Percentiles rank a stretch among this genome's conserved stretches.
phyloP scores from a whole-genome alignment of 2,113 vertebrate species.

The Cygnus atratus region DNA sequence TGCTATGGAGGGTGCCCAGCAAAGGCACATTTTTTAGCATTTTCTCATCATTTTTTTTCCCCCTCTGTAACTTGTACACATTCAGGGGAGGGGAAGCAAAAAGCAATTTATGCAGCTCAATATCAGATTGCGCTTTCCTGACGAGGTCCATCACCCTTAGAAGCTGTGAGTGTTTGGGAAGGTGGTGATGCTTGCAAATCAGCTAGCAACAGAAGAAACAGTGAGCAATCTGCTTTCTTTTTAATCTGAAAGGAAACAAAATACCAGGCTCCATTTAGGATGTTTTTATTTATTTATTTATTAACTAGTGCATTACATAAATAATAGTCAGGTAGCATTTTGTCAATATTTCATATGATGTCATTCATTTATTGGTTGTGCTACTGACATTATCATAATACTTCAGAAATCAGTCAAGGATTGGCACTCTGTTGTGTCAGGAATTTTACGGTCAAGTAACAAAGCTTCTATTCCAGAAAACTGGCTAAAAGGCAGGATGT shows the following conservation, averaged over 20 bases:
- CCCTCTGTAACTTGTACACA: slow-evolving; percentile 6
- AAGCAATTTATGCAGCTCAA: slow-evolving; percentile 45
- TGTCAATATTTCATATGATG: neutral
- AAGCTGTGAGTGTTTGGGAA: slow-evolving; percentile 43
- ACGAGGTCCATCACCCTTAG: slow-evolving; percentile 40
- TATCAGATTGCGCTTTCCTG: slow-evolving; percentile 38
- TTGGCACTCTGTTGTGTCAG: neutral
- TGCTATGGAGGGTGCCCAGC: neutral
- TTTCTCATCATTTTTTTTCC: slow-evolving; percentile 18
- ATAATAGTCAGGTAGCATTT: too few species aligned
- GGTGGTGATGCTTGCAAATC: slow-evolving; percentile 60
- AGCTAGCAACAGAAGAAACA: slow-evolving; percentile 7
- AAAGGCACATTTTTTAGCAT: slow-evolving; percentile 23
- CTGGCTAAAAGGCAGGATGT: neutral
- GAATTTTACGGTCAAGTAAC: neutral
- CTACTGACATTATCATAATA: neutral
- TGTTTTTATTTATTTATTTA: neutral
- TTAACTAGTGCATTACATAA: too few species aligned
- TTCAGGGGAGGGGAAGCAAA: neutral
- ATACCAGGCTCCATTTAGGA: neutral
- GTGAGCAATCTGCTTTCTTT: neutral
- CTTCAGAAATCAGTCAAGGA: neutral
- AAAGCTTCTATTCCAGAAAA: neutral
- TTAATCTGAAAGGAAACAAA: slow-evolving; percentile 10
- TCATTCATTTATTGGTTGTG: neutral